Evolutionary conservation across 92 coral and sea anemone species (phyloP).

Genomic region (Palythoa grandiflora): DNA sequence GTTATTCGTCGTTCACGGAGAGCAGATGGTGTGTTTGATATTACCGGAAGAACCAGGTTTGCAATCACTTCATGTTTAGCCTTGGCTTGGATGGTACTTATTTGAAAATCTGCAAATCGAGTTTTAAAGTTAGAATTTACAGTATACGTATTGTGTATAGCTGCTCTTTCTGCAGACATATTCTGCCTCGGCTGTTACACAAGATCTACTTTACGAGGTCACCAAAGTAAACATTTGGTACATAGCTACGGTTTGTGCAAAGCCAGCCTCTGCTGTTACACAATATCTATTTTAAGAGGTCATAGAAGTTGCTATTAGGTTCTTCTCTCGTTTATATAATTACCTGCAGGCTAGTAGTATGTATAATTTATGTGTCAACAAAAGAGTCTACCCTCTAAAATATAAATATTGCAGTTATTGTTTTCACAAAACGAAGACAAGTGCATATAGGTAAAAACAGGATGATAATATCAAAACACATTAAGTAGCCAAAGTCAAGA

Average conservation of each 20-base stretch:
- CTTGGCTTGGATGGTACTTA: constrained; percentile 79
- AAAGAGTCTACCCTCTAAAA: too few relatives aligned
- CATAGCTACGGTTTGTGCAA: neutral
- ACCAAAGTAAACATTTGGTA: neutral
- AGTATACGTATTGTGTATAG: neutral
- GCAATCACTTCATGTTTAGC: constrained; percentile 99
- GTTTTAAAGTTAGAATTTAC: neutral
- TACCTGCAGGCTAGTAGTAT: too few relatives aligned
- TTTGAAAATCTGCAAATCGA: constrained; percentile 75
- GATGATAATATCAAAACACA: too few relatives aligned
- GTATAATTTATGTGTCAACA: too few relatives aligned
- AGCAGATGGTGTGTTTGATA: constrained; percentile 60
- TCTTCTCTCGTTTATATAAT: too few relatives aligned
- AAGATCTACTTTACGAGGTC: too few relatives aligned
- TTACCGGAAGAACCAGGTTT: constrained; percentile 86
- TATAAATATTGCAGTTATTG: too few relatives aligned
- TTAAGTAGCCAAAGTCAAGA: too few relatives aligned
- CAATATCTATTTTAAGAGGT: too few relatives aligned
- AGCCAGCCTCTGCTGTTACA: neutral
- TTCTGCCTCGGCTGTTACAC: neutral
- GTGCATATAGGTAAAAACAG: too few relatives aligned
- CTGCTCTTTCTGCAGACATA: neutral
- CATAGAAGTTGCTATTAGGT: too few relatives aligned
- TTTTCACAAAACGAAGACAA: too few relatives aligned
- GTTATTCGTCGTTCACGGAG: constrained; percentile 84